Base-by-base conservation (phyloP, 2,113 vertebrate species). In the Donacobius atricapilla region DNA sequence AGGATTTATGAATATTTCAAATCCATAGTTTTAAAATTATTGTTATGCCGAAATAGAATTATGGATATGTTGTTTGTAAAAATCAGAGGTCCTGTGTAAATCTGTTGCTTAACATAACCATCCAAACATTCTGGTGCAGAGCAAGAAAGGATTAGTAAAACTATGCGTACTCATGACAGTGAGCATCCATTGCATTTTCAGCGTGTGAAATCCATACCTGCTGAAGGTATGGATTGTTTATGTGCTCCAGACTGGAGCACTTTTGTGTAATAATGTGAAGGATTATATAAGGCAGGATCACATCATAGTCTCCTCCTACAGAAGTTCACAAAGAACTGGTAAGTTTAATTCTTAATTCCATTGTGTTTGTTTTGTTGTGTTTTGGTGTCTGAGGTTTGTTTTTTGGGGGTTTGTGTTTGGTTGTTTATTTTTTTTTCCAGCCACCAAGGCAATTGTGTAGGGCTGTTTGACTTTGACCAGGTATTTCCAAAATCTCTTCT, bases 151-250 rank as follows among this genome's bases (percentile, higher is more conserved):
- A n/a, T 45, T 66, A 69, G 61, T 37, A 68, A 15, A 12, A 64
- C 20, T 20, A 20, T 54, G 33, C 5, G 0, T 64, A 22, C 45
- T 53, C 13, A 5, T 0, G 3, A 47, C n/a, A 47, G 23, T 31
- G 30, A 83, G 6, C 0, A 2, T 33, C 37, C 13, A 4, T 14
- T 39, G 19, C 22, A 25, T 71, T 95, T 92, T 87, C 60, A 78
- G 39, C 21, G 3, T 37, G 24, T 27, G n/a, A 71, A n/a, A n/a
- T n/a, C n/a, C n/a, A n/a, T n/a, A n/a, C 13, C 4, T 65, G 37
- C 28, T 60, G 22, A 69, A 87, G 15, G 5, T 50, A 21, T 37
- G 19, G n/a, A 15, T 68, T 37, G 10, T 53, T 77, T 23, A 28
- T 9, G 13, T 58, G 50, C 51, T 77, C 40, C 25, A 35, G 17